Evolutionary conservation across 2,888 invertebrate species (phyloP).

Genomic region (Leptura quadrifasciata): DNA sequence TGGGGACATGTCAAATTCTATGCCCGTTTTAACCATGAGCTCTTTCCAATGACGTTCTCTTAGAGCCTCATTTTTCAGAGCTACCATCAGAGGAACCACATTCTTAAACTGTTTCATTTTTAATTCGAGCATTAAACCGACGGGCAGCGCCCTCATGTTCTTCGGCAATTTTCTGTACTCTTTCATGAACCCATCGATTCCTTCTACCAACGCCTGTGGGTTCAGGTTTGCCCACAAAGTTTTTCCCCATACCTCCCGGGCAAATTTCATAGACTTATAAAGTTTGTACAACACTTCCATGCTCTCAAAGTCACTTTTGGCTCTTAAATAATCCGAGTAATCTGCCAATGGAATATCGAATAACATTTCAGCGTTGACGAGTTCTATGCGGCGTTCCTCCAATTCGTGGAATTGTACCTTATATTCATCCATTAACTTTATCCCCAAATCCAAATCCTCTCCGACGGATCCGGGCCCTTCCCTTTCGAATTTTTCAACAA

Average conservation of each 20-base stretch:
- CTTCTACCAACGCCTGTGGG: slow-evolving; percentile 87
- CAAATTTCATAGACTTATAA: slow-evolving; percentile 85
- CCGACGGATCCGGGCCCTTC: slow-evolving; percentile 90
- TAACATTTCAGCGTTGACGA: slow-evolving; percentile 86
- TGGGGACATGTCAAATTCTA: slow-evolving; percentile 90
- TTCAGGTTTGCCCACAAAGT: slow-evolving; percentile 92
- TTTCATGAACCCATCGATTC: slow-evolving; percentile 89
- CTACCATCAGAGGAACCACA: slow-evolving; percentile 91
- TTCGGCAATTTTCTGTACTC: slow-evolving; percentile 86
- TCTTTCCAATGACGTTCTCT: slow-evolving; percentile 93
- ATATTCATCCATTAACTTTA: slow-evolving; percentile 83
- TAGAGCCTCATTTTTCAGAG: slow-evolving; percentile 93
- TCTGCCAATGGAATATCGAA: slow-evolving; percentile 92
- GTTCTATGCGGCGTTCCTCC: slow-evolving; percentile 79
- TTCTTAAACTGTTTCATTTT: slow-evolving; percentile 92
- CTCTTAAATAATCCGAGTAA: slow-evolving; percentile 83
- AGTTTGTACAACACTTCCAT: slow-evolving; percentile 86
- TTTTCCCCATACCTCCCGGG: slow-evolving; percentile 88
- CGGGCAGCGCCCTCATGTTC: slow-evolving; percentile 76
- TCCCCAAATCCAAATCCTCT: slow-evolving; percentile 84
- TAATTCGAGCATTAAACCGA: slow-evolving; percentile 84
- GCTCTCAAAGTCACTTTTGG: slow-evolving; percentile 79
- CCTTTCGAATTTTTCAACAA: slow-evolving; percentile 83
- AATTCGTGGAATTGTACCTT: slow-evolving; percentile 80
- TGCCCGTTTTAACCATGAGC: slow-evolving; percentile 90